A percentile compares a stretch with the other conserved stretches of the same genome.
phyloP scores from a whole-genome alignment of 2,888 invertebrate genomes.

The Gisinianus flammeolus region DNA sequence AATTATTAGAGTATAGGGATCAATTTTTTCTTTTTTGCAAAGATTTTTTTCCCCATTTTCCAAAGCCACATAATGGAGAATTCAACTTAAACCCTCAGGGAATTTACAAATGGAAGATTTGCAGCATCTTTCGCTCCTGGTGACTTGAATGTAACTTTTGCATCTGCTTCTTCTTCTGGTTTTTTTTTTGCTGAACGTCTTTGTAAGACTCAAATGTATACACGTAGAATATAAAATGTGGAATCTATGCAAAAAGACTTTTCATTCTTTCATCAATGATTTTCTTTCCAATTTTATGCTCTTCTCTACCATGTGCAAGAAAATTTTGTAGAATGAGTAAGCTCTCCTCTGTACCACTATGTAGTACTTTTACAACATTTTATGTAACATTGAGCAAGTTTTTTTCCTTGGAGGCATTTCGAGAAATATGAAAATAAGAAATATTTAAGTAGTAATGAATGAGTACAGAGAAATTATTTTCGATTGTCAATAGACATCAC shows the following conservation, averaged over 20 bases:
- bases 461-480: not conserved
- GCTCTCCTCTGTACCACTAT: not conserved
- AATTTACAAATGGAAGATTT: constrained; percentile 4
- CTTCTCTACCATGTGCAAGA: not conserved
- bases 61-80: constrained; percentile 31
- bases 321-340: not conserved
- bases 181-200: too few species aligned
- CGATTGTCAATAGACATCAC: not conserved
- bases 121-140: not conserved
- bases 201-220: too few species aligned
- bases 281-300: not conserved
- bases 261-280: not conserved
- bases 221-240: too few species aligned
- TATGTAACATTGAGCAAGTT: not conserved
- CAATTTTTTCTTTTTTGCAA: constrained; percentile 24
- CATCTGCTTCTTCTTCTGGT: not conserved
- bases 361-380: not conserved
- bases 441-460: not conserved
- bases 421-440: not conserved
- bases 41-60: not conserved
- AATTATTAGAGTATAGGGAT: constrained; percentile 28
- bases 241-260: too few species aligned
- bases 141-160: not conserved
- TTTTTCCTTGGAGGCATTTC: not conserved
- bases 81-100: constrained; percentile 20